A percentile compares a stretch with the other conserved stretches of the same genome.
Evolutionary conservation across 1,140 invertebrate genomes (phyloP).

Genomic region (Bilobella aurantiaca): DNA sequence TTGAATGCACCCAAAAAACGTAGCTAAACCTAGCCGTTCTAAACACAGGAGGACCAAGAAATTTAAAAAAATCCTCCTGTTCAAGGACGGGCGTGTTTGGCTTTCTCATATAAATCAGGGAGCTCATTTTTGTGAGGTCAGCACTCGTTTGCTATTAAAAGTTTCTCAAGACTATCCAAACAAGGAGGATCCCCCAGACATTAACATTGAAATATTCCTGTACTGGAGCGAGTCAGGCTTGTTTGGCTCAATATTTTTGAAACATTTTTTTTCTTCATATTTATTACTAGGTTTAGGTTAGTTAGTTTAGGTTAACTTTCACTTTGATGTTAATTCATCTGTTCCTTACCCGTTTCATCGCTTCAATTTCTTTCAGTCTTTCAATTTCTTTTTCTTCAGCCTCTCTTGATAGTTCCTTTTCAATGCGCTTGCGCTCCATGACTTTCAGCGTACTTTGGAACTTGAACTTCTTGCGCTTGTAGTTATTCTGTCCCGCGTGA

Average conservation of each 20-base stretch:
- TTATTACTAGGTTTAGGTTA: no score
- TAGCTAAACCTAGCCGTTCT: no score
- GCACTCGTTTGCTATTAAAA: no score
- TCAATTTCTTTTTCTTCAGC: conserved; percentile 64
- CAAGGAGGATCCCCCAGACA: not conserved
- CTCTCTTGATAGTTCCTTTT: conserved; percentile 61
- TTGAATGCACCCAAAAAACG: no score
- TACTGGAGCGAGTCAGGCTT: not conserved
- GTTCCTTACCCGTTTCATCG: conserved; percentile 47
- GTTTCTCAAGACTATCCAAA: no score
- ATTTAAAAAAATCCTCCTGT: no score
- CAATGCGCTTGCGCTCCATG: conserved; percentile 58
- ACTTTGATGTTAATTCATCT: not conserved
- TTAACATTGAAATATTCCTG: not conserved
- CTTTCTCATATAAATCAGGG: no score
- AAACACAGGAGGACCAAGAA: no score
- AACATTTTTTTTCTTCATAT: no score
- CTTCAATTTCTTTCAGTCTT: conserved; percentile 60
- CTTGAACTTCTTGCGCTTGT: conserved; percentile 53
- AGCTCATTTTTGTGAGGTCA: no score
- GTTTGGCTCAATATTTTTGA: not conserved
- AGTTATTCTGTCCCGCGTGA: not conserved
- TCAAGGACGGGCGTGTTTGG: no score
- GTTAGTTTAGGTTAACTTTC: no score
- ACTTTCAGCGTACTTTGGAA: conserved; percentile 70